phyloP scores from a whole-genome alignment of 2,797 vertebrate species.

The Austrolebias charrua region DNA sequence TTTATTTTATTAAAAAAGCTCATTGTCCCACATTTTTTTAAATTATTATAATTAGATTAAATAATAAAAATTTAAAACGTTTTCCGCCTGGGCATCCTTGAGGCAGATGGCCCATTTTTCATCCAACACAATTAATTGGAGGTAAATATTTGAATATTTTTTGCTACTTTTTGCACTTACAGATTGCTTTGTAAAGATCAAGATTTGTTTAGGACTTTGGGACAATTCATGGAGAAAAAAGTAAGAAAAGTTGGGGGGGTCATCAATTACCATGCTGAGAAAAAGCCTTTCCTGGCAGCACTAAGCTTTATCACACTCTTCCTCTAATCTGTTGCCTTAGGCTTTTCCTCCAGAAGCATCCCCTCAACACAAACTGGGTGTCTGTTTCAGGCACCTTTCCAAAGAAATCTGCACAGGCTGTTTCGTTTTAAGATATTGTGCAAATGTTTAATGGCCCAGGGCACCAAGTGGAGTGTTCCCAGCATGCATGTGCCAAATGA shows the following conservation, averaged over 20 bases:
- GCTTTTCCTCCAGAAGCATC: constrained; percentile 52
- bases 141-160: neutral
- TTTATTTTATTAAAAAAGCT: neutral
- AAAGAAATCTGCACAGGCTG: constrained; percentile 62
- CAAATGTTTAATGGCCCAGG: constrained; percentile 68
- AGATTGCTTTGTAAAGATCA: constrained; percentile 20
- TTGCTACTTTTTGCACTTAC: neutral
- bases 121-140: constrained; percentile 1
- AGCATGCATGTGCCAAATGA: constrained; percentile 56
- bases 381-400: constrained; percentile 61
- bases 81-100: constrained; percentile 6
- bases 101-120: constrained; percentile 9
- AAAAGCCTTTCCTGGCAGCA: constrained; percentile 28
- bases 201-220: constrained; percentile 3
- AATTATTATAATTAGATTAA: neutral
- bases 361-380: constrained; percentile 48
- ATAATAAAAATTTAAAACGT: neutral
- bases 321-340: constrained; percentile 63
- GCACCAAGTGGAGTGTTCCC: constrained; percentile 47
- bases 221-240: constrained; percentile 1
- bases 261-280: constrained; percentile 51
- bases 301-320: constrained; percentile 44
- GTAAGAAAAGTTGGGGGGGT: constrained; percentile 22
- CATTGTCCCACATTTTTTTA: neutral
- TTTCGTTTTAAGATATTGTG: constrained; percentile 71